Base-by-base conservation (phyloP, 1,140 invertebrate species). In the Drosophila suzukii region DNA sequence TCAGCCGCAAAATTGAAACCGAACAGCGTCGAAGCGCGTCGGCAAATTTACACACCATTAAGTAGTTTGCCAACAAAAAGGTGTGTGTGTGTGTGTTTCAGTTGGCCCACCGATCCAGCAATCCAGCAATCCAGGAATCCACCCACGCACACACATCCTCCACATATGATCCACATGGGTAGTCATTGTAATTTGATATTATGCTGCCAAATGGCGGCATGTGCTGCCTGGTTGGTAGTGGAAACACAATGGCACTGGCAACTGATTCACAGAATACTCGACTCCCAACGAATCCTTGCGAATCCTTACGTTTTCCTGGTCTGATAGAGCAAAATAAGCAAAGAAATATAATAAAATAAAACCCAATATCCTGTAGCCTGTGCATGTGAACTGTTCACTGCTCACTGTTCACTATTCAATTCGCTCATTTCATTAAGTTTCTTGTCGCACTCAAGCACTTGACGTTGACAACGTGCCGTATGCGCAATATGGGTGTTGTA, bases 31-130 rank as follows among this genome's bases (percentile, higher is more conserved):
- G 73, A 75, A 81, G 74, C 75, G 83, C 80, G 81, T 78, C 75
- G 70, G 85, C 81, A 89, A 89, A 91, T 91, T 91, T 91, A 91
- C 88, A 91, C 88, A 83, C 83, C 88, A 91, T 91, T 91, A 91
- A 91, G 88, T 91, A 84, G 83, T 91, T 91, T 84, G 75, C 80
- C 88, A 82, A 46, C 43, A 20, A 34, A 34, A 10, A 46, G 43
- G 41, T 43, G 41, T 43, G n/a, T 17, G n/a, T 41, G 58, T 41
- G 75, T 20, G 32, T 57, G 53, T 12, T 20, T 20, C 20, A 20
- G 20, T 58, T 43, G 47, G 58, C 41, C 39, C 58, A 47, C 63
- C 27, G 2, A 20, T 20, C 20, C 20, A 20, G 20, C 20, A 20
- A 20, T 20, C 20, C 20, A 20, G 20, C 20, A 20, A 20, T 20